These are phyloP conservation scores for Seira ritae DNA, from an alignment of 2,888 invertebrate genomes.

Conservation along the genomic window DNA sequence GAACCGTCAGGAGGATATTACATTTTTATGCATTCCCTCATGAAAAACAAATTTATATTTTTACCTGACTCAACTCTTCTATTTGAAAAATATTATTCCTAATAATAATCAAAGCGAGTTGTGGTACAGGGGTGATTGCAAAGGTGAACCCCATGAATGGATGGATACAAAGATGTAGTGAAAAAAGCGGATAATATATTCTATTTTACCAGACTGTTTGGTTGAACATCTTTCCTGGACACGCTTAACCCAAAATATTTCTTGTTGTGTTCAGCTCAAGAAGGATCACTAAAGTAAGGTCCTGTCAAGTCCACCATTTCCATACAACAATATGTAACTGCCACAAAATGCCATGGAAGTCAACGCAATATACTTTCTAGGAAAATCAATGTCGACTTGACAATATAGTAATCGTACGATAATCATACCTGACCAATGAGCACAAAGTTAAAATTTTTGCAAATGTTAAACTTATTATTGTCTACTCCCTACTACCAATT, in stretches of 20 bases:
- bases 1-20: slow-evolving; percentile 1
- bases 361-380: no score
- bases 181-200: no score
- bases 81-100: background rate
- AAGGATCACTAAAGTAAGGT: no score
- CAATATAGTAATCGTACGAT: background rate
- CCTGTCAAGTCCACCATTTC: no score
- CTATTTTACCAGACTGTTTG: no score
- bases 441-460: background rate
- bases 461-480: background rate
- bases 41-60: background rate
- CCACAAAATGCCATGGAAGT: no score
- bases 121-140: slow-evolving; percentile 25
- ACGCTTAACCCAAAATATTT: no score
- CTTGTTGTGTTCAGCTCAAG: no score
- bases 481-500: no score
- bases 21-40: slow-evolving; percentile 7
- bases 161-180: background rate
- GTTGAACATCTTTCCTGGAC: no score
- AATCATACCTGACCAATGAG: background rate
- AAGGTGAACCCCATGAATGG: slow-evolving; percentile 46
- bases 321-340: no score
- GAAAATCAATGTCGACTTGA: background rate
- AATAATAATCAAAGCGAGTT: slow-evolving; percentile 26
- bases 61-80: background rate